phyloP scores from a whole-genome alignment of 1,140 invertebrate species.

The Bradysia coprophila region DNA sequence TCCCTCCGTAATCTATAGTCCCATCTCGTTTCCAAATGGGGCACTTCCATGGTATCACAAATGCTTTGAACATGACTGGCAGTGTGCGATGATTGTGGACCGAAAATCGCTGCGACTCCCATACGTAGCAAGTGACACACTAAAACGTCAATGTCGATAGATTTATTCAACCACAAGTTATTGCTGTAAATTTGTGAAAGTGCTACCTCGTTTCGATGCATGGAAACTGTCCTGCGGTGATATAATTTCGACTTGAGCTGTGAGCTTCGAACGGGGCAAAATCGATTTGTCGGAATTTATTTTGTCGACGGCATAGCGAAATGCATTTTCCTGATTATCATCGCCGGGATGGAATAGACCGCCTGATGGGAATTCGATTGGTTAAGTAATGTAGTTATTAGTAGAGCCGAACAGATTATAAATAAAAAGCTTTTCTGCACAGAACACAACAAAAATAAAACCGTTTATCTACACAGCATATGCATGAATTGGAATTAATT shows the following conservation, averaged over 20 bases:
- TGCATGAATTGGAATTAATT: no score
- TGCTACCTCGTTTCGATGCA: slow-evolving; percentile 73
- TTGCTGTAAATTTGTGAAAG: neutral
- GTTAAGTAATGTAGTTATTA: no score
- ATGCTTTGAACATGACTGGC: slow-evolving; percentile 88
- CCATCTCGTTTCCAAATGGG: slow-evolving; percentile 87
- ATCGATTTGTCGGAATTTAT: slow-evolving; percentile 69
- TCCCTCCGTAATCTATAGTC: slow-evolving; percentile 70
- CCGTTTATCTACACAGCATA: no score
- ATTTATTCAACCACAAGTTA: slow-evolving; percentile 1
- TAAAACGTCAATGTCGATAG: slow-evolving; percentile 25
- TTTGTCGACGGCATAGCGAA: slow-evolving; percentile 74
- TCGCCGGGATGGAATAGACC: slow-evolving; percentile 64
- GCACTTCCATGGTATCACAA: slow-evolving; percentile 83
- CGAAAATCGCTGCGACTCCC: slow-evolving; percentile 86
- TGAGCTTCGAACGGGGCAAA: slow-evolving; percentile 61
- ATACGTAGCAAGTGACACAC: slow-evolving; percentile 73
- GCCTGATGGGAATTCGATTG: no score
- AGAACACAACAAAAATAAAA: no score
- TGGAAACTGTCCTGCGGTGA: slow-evolving; percentile 81
- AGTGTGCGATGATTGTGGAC: slow-evolving; percentile 75
- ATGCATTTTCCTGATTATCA: slow-evolving; percentile 58
- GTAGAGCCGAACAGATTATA: no score
- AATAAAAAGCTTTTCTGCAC: no score
- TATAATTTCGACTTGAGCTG: slow-evolving; percentile 70